A percentile compares a stretch with the other conserved stretches of the same genome.
Conservation (phyloP, 2,888 invertebrate species). For the Tetheella fluctuosa region DNA sequence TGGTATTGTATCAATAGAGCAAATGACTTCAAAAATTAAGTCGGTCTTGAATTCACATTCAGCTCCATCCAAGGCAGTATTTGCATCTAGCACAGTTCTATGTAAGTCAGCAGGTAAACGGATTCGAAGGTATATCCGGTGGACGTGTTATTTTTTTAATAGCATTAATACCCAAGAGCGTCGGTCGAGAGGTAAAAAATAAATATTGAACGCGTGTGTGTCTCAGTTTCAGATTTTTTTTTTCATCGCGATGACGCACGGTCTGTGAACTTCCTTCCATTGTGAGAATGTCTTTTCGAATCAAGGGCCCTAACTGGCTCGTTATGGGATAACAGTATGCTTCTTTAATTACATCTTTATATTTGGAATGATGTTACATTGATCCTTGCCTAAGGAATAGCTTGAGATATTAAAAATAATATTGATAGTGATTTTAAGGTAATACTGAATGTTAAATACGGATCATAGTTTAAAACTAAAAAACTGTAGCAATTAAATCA, state of each 20-base stretch:
- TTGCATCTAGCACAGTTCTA: not conserved
- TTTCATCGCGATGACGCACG: slow-evolving; percentile 70
- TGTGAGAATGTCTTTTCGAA: slow-evolving; percentile 66
- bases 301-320: slow-evolving; percentile 23
- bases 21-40: not conserved
- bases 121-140: slow-evolving; percentile 22
- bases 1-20: too few species aligned
- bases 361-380: not conserved
- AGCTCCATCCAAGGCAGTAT: not conserved
- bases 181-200: slow-evolving; percentile 50
- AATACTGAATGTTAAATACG: too few species aligned
- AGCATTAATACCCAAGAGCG: slow-evolving; percentile 15
- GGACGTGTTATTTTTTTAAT: slow-evolving; percentile 50
- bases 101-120: slow-evolving; percentile 10
- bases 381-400: too few species aligned
- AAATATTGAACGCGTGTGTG: slow-evolving; percentile 52
- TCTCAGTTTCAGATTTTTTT: slow-evolving; percentile 51
- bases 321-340: slow-evolving; percentile 16
- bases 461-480: too few species aligned
- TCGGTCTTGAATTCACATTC: not conserved
- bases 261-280: slow-evolving; percentile 81
- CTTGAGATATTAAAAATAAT: too few species aligned
- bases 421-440: too few species aligned
- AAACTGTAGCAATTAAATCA: not conserved
- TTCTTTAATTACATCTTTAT: not conserved